These are phyloP conservation scores for Sarcophilus harrisii DNA, from an alignment of 2,797 vertebrate species.

Conservation along the genomic window DNA sequence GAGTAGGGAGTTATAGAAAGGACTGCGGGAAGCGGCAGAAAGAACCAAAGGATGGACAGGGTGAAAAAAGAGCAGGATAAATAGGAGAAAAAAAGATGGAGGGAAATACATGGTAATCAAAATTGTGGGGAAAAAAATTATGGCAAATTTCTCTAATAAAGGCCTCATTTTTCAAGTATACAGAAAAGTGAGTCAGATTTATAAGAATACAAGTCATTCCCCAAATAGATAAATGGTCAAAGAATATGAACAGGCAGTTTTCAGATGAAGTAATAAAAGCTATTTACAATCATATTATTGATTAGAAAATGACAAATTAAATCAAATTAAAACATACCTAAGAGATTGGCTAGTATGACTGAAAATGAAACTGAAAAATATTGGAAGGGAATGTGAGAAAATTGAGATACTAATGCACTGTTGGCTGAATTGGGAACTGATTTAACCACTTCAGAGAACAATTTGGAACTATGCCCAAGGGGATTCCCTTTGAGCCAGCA, in stretches of 20 bases:
- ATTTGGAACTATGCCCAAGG: too few relatives aligned
- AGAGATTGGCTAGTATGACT: neutral
- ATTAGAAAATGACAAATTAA: neutral
- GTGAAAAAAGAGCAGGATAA: neutral
- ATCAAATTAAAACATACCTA: neutral
- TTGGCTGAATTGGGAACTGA: neutral
- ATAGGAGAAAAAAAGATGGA: neutral
- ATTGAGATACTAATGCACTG: neutral
- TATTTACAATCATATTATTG: neutral
- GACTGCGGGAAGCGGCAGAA: neutral
- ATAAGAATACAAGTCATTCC: too few relatives aligned
- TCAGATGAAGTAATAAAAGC: neutral
- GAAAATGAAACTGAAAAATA: neutral
- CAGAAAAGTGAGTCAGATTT: neutral
- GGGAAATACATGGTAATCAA: neutral
- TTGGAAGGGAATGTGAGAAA: neutral
- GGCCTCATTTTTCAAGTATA: neutral
- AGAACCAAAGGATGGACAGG: neutral
- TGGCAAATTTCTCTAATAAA: neutral
- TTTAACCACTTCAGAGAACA: neutral
- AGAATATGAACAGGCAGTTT: neutral
- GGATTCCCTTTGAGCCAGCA: too few relatives aligned
- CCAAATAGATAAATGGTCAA: neutral
- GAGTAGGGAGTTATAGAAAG: neutral
- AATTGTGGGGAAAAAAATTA: neutral